Evolutionary conservation across 2,888 invertebrate species (phyloP).

Genomic region (Chalcosyrphus nemorum): DNA sequence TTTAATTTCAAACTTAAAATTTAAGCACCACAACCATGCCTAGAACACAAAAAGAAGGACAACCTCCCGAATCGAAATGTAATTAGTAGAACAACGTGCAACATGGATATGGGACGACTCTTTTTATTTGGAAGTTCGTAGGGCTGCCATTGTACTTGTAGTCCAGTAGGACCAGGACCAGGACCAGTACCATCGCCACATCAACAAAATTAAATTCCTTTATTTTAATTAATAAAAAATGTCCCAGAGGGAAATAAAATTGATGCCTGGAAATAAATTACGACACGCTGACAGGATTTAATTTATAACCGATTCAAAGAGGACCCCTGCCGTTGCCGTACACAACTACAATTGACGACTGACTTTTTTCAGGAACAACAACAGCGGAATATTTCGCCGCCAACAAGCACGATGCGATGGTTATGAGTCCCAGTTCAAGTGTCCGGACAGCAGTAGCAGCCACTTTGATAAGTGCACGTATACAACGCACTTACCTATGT

Average conservation of each 20-base stretch:
- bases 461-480: conserved; percentile 24
- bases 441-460: not conserved
- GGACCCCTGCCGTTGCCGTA: not conserved
- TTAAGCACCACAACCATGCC: conserved; percentile 3
- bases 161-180: not conserved
- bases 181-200: not conserved
- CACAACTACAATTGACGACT: not conserved
- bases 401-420: not conserved
- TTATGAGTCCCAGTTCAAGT: conserved; percentile 2
- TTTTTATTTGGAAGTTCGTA: not conserved
- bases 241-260: conserved; percentile 70
- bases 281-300: conserved; percentile 70
- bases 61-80: conserved; percentile 63
- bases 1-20: conserved; percentile 66
- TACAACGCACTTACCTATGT: not conserved
- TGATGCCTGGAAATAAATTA: conserved; percentile 72
- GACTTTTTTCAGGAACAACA: not conserved
- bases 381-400: not conserved
- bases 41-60: conserved; percentile 10
- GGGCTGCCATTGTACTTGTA: too few species aligned
- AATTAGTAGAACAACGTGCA: conserved; percentile 70
- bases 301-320: conserved; percentile 71
- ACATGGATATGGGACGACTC: conserved; percentile 29
- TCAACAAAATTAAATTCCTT: conserved; percentile 69
- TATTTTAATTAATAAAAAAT: conserved; percentile 73